Percentiles rank a stretch among this genome's conserved stretches.
Conservation (phyloP, 1,140 invertebrate species). For the Glomeris maerens region DNA sequence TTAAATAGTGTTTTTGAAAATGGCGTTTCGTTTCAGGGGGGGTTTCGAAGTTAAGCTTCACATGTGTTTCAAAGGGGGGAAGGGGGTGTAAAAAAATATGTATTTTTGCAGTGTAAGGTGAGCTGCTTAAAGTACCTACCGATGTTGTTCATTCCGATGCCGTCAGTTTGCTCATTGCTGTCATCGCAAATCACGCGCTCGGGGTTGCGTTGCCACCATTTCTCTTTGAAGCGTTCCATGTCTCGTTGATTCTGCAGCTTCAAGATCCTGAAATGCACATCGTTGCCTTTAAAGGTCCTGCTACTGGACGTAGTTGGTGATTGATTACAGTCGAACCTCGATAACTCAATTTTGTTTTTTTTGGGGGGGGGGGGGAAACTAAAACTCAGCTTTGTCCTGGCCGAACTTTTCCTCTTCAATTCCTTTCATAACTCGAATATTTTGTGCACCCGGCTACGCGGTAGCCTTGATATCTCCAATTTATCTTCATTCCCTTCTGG, state of each 20-base stretch:
- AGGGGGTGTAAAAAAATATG: no score
- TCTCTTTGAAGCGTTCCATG: slow-evolving; percentile 83
- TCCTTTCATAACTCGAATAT: not conserved
- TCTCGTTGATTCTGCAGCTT: slow-evolving; percentile 79
- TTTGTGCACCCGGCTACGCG: no score
- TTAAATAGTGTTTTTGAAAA: no score
- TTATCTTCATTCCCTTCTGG: no score
- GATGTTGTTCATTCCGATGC: slow-evolving; percentile 94
- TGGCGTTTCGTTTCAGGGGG: no score
- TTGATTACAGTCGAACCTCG: not conserved
- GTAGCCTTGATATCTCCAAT: no score
- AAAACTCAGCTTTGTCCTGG: no score
- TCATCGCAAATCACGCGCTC: slow-evolving; percentile 63
- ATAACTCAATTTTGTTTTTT: not conserved
- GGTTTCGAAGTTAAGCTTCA: no score
- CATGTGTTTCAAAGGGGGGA: no score
- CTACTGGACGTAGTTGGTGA: not conserved
- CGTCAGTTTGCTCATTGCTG: slow-evolving; percentile 79
- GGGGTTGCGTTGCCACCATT: slow-evolving; percentile 86
- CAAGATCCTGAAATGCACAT: slow-evolving; percentile 54
- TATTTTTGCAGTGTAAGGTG: not conserved
- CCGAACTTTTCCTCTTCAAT: no score
- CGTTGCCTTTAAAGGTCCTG: not conserved
- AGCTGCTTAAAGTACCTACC: slow-evolving; percentile 32
- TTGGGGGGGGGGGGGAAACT: not conserved